Conservation (phyloP, 1,140 invertebrate species). For the Ganaspis sp. region DNA sequence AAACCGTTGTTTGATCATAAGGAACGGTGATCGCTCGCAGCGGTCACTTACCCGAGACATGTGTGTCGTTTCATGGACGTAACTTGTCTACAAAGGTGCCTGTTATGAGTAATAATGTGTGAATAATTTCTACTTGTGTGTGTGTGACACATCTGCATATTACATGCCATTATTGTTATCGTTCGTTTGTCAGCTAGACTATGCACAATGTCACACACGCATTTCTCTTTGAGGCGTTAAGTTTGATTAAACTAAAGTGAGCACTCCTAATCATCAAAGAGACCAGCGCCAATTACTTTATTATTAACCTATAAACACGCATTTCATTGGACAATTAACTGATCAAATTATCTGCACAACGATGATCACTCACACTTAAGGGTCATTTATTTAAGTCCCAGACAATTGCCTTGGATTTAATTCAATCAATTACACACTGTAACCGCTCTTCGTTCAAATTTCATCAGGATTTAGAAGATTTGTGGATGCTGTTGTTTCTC, state of each 20-base stretch:
- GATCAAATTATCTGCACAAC: background rate
- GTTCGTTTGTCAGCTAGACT: background rate
- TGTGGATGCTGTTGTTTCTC: too few relatives aligned
- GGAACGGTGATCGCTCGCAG: background rate
- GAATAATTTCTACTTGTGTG: background rate
- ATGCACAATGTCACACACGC: background rate
- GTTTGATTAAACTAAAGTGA: background rate
- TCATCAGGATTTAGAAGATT: too few relatives aligned
- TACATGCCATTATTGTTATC: background rate
- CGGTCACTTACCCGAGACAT: conserved; percentile 12
- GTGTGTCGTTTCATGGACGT: background rate
- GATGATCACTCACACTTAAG: background rate
- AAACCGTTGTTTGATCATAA: conserved; percentile 27
- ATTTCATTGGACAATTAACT: conserved; percentile 8
- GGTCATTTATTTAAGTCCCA: background rate
- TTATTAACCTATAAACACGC: background rate
- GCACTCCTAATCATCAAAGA: background rate
- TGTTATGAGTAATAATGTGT: background rate
- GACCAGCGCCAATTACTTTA: conserved; percentile 19
- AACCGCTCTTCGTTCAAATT: too few relatives aligned
- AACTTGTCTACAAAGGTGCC: background rate
- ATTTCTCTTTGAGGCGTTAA: conserved; percentile 6
- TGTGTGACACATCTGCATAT: background rate
- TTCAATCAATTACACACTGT: background rate
- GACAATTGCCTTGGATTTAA: background rate